Evolutionary conservation across 1,140 invertebrate genomes (phyloP), one percentile per base, ranked within the genome.

Genomic region (Heterodera schachtii): DNA sequence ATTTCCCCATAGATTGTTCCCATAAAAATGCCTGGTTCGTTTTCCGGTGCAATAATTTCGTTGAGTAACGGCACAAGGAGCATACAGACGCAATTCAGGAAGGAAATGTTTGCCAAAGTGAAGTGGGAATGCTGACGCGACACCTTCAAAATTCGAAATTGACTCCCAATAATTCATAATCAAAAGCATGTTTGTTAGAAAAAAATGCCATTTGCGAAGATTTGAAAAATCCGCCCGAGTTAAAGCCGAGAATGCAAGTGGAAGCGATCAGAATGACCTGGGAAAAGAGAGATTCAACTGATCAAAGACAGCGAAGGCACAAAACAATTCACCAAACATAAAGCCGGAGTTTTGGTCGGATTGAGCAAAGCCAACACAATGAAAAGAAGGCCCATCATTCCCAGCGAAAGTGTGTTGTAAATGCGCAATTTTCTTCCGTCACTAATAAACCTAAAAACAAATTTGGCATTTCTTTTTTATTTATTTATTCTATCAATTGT

Each of bases 51-150:
- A 79, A 90, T 81, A n/a, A 88, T 11, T 73, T 88, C 87, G 73
- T 89, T 89, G 31, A 89, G 82, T 46, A 85, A 70, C 19, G 84
- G 83, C 11, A 85, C 84, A 47, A 89, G 41, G 16, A 89, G 80
- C 88, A 89, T 89, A 66, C 88, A 89, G 52, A 89, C 85, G 73
- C 88, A 89, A 57, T 90, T 84, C 9, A 89, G 49, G 75, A 89
- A 86, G 49, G 88, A 86, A 52, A 90, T 88, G 73, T 86, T 89
- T 52, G 88, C 88, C 82, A 90, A 76, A 5, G 88, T 90, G 60
- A 89, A 89, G 75, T 89, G 88, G 47, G 67, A 81, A 46, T 71
- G 69, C 21, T 71, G 69, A 46, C 69, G 69, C 4, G 66, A 78
- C 44, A 78, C 46, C 21, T 78, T 31, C 31, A 44, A 21, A 49